A percentile compares a stretch with the other conserved stretches of the same genome.
Conservation (phyloP, 1,140 invertebrate species). For the Drosophila lowei region DNA sequence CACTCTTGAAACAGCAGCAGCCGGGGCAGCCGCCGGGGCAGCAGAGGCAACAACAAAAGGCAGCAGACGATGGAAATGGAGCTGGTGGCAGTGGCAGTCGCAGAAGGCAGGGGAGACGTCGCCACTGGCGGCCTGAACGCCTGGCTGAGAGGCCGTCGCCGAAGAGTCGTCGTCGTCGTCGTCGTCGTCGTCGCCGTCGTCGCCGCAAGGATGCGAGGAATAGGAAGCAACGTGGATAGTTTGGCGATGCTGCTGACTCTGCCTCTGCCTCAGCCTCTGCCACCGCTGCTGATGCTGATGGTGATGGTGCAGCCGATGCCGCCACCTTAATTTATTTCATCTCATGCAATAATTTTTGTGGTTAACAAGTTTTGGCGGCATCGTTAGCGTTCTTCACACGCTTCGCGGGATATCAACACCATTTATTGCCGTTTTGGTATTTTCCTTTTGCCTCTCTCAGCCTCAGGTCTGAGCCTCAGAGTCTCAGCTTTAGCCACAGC, state of each 20-base stretch:
- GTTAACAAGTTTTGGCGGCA: constrained; percentile 82
- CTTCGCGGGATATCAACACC: constrained; percentile 83
- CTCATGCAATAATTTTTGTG: constrained; percentile 82
- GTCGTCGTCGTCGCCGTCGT: constrained; percentile 50
- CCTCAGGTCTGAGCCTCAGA: not conserved
- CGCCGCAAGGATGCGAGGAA: constrained; percentile 76
- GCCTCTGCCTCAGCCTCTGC: constrained; percentile 11
- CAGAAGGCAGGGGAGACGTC: constrained; percentile 44
- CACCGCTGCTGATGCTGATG: constrained; percentile 13
- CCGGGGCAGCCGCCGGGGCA: constrained; percentile 28
- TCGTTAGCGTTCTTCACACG: constrained; percentile 83
- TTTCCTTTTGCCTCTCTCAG: constrained; percentile 56
- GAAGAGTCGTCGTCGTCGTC: constrained; percentile 4
- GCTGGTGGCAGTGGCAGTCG: constrained; percentile 18
- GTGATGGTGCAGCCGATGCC: constrained; percentile 64
- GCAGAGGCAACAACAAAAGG: constrained; percentile 39
- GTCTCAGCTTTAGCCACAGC: not conserved
- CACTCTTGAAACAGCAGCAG: constrained; percentile 33
- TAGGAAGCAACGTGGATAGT: constrained; percentile 72
- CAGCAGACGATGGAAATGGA: constrained; percentile 49
- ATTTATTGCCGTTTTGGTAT: constrained; percentile 83
- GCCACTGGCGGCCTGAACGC: constrained; percentile 68
- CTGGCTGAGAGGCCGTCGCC: constrained; percentile 46
- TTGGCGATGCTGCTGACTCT: constrained; percentile 30
- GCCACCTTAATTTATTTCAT: constrained; percentile 82